Conservation (phyloP, 2,113 vertebrate species). For the Pteronura brasiliensis region DNA sequence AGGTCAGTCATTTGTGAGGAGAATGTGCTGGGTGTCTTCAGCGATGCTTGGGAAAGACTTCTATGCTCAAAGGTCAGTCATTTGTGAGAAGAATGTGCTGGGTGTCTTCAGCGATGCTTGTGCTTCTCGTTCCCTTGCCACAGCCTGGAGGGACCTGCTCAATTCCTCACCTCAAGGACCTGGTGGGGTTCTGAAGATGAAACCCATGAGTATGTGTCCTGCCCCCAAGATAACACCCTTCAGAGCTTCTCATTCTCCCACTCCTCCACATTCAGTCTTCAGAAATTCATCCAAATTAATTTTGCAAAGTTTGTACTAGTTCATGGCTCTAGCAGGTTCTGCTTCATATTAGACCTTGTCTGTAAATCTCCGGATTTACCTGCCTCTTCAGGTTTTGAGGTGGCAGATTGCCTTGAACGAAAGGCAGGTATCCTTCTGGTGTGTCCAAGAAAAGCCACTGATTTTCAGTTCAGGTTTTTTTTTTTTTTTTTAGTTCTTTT, state of each 20-base stretch:
- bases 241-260: background rate
- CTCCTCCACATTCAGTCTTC: background rate
- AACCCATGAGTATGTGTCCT: background rate
- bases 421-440: background rate
- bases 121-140: too few relatives aligned
- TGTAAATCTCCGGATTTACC: background rate
- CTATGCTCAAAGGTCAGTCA: background rate
- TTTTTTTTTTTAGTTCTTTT: background rate
- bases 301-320: background rate
- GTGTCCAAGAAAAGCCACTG: background rate
- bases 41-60: background rate
- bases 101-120: background rate
- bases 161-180: too few relatives aligned
- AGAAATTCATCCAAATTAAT: background rate
- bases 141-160: background rate
- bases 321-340: background rate
- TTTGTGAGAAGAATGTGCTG: background rate
- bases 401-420: background rate
- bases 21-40: background rate
- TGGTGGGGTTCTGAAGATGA: background rate
- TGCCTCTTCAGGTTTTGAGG: background rate
- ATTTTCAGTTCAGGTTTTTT: background rate
- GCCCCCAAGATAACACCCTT: background rate
- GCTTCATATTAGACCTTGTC: background rate
- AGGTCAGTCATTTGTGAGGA: background rate